Percentiles rank a stretch among this genome's conserved stretches.
phyloP scores from a whole-genome alignment of 2,797 vertebrate genomes.

The Centroberyx gerrardi region DNA sequence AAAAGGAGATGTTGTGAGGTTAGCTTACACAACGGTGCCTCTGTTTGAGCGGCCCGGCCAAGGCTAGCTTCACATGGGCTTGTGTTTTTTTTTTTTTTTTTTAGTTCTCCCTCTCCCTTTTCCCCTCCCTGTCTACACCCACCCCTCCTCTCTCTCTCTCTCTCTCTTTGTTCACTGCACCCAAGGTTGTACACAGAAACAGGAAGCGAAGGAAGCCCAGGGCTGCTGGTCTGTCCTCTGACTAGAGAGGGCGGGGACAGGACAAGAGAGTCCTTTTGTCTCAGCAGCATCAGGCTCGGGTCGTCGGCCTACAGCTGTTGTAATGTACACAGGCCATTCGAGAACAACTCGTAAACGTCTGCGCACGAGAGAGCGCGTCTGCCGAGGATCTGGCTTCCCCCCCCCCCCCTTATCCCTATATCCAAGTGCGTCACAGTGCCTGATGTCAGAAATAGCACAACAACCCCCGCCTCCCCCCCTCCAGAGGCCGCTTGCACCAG shows the following conservation, averaged over 20 bases:
- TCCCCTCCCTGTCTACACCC: background rate
- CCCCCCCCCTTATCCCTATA: conserved; percentile 44
- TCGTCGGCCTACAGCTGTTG: conserved; percentile 57
- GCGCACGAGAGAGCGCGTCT: conserved; percentile 19
- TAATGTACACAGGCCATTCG: conserved; percentile 16
- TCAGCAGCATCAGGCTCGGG: conserved; percentile 38
- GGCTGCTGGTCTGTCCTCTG: conserved; percentile 51
- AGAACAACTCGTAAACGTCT: conserved; percentile 18
- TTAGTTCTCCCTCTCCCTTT: background rate
- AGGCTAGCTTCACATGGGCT: conserved; percentile 37
- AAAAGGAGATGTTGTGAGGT: conserved; percentile 42
- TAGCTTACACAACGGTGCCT: conserved; percentile 52
- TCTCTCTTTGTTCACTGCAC: conserved; percentile 43
- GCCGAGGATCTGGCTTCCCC: conserved; percentile 45
- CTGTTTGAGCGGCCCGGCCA: conserved; percentile 41
- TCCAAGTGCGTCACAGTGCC: conserved; percentile 53
- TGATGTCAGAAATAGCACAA: conserved; percentile 62
- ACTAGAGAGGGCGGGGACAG: conserved; percentile 12
- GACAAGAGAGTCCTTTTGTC: conserved; percentile 53
- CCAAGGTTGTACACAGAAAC: conserved; percentile 61
- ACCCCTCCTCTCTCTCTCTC: background rate
- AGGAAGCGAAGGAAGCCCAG: conserved; percentile 63
- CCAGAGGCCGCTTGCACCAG: conserved; percentile 29
- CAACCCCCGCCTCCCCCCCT: conserved; percentile 16
- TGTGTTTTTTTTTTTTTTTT: conserved; percentile 6